phyloP scores from a whole-genome alignment of 2,797 vertebrate species.

The Coregonus ussuriensis region DNA sequence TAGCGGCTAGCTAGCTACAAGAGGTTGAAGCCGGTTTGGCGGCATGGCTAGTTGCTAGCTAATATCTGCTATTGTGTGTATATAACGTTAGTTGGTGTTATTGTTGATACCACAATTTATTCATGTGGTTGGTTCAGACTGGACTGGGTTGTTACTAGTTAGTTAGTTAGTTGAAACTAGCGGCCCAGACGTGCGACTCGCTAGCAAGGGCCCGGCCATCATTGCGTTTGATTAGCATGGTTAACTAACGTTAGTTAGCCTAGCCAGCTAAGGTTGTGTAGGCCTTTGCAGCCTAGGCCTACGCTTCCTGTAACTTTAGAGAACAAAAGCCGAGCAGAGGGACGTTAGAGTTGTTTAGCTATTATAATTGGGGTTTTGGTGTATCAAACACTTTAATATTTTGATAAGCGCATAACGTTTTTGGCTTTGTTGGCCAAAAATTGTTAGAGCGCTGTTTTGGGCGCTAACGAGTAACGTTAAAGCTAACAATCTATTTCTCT shows the following conservation, averaged over 20 bases:
- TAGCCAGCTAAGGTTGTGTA: slow-evolving; percentile 3
- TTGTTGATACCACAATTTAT: background rate
- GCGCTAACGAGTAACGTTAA: background rate
- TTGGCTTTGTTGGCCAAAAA: background rate
- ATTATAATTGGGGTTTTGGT: background rate
- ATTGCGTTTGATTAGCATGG: background rate
- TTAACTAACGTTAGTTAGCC: background rate
- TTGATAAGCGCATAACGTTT: background rate
- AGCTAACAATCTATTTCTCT: background rate
- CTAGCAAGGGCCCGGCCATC: background rate
- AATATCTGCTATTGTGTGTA: background rate
- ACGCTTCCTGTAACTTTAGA: slow-evolving; percentile 9
- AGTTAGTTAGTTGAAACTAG: background rate
- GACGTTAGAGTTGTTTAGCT: background rate
- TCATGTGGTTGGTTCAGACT: background rate
- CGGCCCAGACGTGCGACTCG: background rate
- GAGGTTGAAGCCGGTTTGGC: slow-evolving; percentile 56
- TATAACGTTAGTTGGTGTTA: background rate
- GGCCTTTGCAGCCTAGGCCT: slow-evolving; percentile 40
- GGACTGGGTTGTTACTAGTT: no score
- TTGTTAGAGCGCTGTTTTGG: background rate
- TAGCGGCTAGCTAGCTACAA: slow-evolving; percentile 39
- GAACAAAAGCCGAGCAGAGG: slow-evolving; percentile 28
- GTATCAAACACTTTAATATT: background rate
- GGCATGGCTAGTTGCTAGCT: slow-evolving; percentile 9